A percentile compares a stretch with the other conserved stretches of the same genome.
These are phyloP conservation scores for Cyprinus carpio DNA, from an alignment of 2,113 vertebrate species.

Conservation along the genomic window DNA sequence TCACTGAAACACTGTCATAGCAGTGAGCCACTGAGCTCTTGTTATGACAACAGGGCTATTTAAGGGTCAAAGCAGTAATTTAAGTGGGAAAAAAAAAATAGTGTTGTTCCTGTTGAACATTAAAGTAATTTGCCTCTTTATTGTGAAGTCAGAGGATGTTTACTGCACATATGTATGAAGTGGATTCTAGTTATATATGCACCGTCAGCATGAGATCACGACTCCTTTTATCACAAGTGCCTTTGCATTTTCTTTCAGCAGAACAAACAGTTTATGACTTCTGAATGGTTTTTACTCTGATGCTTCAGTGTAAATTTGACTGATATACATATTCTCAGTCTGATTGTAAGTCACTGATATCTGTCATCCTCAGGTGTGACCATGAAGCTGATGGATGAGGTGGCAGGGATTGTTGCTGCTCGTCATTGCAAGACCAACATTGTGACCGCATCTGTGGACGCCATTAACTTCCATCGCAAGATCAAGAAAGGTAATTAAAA, in stretches of 20 bases:
- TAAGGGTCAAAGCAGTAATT: too few relatives aligned
- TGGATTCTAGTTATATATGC: background rate
- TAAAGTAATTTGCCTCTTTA: too few relatives aligned
- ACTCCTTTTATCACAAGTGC: background rate
- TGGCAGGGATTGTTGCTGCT: conserved; percentile 88
- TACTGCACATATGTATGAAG: background rate
- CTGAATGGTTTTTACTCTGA: background rate
- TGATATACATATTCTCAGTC: too few relatives aligned
- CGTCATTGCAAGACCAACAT: conserved; percentile 96
- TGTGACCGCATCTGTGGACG: conserved; percentile 92
- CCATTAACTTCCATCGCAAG: conserved; percentile 95
- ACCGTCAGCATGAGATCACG: background rate
- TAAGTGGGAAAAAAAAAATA: too few relatives aligned
- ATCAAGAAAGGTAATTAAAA: conserved; percentile 86
- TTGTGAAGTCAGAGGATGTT: background rate
- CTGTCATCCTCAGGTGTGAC: conserved; percentile 82
- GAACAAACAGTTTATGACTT: background rate
- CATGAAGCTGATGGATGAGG: conserved; percentile 99
- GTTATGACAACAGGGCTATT: conserved; percentile 12
- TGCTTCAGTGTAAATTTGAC: too few relatives aligned
- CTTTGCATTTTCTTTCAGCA: background rate
- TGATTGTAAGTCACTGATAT: background rate
- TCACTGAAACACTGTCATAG: conserved; percentile 8
- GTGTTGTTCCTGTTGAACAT: too few relatives aligned
- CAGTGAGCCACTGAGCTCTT: conserved; percentile 3